Evolutionary conservation across 2,888 invertebrate genomes (phyloP), one percentile per base, ranked within the genome.

Genomic region (Syrista parreyssii): DNA sequence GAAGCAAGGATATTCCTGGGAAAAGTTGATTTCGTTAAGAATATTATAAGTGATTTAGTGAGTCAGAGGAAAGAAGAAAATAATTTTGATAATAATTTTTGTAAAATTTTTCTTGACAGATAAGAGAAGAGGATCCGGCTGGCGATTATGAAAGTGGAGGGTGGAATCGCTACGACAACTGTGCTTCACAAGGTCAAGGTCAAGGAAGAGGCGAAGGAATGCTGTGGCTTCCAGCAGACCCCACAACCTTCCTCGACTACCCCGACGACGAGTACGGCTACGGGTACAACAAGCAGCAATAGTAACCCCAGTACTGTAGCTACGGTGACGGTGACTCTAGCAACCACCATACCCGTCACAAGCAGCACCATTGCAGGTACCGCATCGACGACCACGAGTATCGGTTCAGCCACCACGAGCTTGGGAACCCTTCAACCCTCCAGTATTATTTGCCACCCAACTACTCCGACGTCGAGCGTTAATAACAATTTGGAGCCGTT

Each of bases 201-300:
- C 77, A 91, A 91, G 83, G 91, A 91, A 84, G 91, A 91, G 80
- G 82, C 87, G 72, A 89, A 88, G 83, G 91, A 90, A 85, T 89
- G 89, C 82, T 85, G 86, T 76, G 84, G 82, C 77, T 86, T 85
- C 79, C 87, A 86, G 76, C 84, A 85, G 73, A 76, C 77, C 68
- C 73, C 79, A 69, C 79, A 80, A 73, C 80, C 82, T 74, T 79
- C 83, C 73, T 81, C 83, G 81, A 79, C 81, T 76, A 74, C 84
- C 68, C 73, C 75, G 55, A 80, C 79, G 74, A 71, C 75, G 71
- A 69, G 69, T 33, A 30, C 36, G 30, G 30, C 33, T 35, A 73
- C 55, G 6, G 4, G 3, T 12, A 74, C 74, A 12, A 34, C 23
- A 31, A 74, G 68, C 73, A 68, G 32, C 76, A 55, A 55, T 23